Conservation (phyloP, 2,113 vertebrate species). For the Mugil cephalus region DNA sequence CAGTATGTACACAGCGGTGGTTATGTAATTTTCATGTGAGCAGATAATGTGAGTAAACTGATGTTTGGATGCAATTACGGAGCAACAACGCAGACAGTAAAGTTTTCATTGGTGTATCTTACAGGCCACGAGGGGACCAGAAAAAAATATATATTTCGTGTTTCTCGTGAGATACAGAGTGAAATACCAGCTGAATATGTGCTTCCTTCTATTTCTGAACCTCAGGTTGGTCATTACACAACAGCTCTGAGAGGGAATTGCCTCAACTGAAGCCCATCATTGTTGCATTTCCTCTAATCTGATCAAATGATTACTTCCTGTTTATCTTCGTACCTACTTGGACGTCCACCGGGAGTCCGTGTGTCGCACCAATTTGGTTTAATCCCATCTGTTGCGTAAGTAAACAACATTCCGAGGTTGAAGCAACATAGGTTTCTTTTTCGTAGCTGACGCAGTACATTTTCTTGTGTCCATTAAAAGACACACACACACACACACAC, state of each 20-base stretch:
- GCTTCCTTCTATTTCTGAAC: slow-evolving; percentile 30
- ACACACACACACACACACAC: neutral
- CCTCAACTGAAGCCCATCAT: slow-evolving; percentile 38
- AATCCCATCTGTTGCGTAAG: slow-evolving; percentile 73
- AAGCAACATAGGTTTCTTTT: slow-evolving; percentile 19
- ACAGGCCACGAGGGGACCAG: slow-evolving; percentile 13
- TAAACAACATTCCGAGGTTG: slow-evolving; percentile 80
- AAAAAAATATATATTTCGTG: slow-evolving; percentile 11
- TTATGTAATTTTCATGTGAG: slow-evolving; percentile 44
- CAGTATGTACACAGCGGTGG: slow-evolving; percentile 43
- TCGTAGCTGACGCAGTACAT: slow-evolving; percentile 10
- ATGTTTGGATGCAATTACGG: slow-evolving; percentile 48
- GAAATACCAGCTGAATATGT: slow-evolving; percentile 32
- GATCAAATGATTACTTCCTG: slow-evolving; percentile 67
- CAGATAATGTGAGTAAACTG: slow-evolving; percentile 45
- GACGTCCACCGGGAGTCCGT: slow-evolving; percentile 56
- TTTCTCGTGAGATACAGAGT: slow-evolving; percentile 19
- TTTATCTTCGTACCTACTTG: slow-evolving; percentile 49
- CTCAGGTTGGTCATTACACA: slow-evolving; percentile 21
- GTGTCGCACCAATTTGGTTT: slow-evolving; percentile 62
- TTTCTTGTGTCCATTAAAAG: neutral
- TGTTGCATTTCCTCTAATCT: slow-evolving; percentile 48
- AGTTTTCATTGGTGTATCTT: neutral
- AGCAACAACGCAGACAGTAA: slow-evolving; percentile 8
- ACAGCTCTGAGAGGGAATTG: slow-evolving; percentile 12